Evolutionary conservation across 2,797 vertebrate genomes (phyloP).

Genomic region (Xenopus petersii): DNA sequence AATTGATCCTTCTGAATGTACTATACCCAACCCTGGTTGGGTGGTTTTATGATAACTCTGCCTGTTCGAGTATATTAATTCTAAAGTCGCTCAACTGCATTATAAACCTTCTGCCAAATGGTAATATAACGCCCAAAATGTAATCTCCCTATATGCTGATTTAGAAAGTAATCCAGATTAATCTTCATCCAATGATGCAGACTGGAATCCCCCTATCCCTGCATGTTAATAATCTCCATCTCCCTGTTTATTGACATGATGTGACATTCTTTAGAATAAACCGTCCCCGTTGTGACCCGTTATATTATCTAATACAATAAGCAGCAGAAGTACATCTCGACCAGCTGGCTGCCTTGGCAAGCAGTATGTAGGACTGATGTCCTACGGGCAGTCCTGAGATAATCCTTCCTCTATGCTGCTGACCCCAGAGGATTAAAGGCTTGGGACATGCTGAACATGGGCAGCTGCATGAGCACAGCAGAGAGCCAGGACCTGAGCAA

Average conservation of each 20-base stretch:
- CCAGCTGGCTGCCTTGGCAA: conserved; percentile 34
- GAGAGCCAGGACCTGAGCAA: conserved; percentile 10
- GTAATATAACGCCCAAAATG: too few species aligned
- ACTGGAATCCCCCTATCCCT: not conserved
- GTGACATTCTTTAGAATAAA: conserved; percentile 10
- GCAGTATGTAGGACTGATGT: conserved; percentile 12
- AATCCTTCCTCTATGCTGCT: conserved; percentile 27
- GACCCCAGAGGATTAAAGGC: conserved; percentile 42
- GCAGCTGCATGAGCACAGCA: conserved; percentile 17
- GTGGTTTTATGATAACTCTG: too few species aligned
- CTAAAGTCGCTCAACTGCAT: too few species aligned
- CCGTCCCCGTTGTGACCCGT: conserved; percentile 6
- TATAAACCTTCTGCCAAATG: too few species aligned
- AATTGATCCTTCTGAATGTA: too few species aligned
- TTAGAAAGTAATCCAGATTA: too few species aligned
- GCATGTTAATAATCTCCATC: conserved; percentile 5
- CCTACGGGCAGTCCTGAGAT: conserved; percentile 23
- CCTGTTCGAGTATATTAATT: too few species aligned
- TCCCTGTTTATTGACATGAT: conserved; percentile 9
- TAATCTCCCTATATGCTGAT: too few species aligned
- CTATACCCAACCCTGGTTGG: too few species aligned
- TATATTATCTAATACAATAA: conserved; percentile 25
- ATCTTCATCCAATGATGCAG: not conserved
- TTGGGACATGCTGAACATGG: conserved; percentile 26
- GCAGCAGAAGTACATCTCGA: not conserved